Base-by-base conservation (phyloP, 2,797 vertebrate genomes). In the Sebastes minor region DNA sequence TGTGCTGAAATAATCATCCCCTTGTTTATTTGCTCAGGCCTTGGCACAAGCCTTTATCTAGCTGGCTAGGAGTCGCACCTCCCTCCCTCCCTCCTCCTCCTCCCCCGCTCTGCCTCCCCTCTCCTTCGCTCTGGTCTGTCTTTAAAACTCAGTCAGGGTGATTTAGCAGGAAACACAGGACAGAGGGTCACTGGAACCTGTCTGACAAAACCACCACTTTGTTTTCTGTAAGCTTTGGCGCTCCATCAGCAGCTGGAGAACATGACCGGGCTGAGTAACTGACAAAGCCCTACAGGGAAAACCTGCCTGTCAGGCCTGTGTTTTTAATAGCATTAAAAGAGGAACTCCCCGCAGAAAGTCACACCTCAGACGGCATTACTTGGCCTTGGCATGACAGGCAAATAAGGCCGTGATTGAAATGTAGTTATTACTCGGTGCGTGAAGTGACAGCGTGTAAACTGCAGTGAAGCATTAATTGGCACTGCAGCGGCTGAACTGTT, bases 1-100 rank as follows among this genome's bases (percentile, higher is more conserved):
- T 91, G 90, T 87, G 81, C 86, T 87, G 89, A 91, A 93, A 92
- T 93, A 94, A 93, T 94, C 93, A 87, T 88, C 75, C 71, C 76
- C 77, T 86, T 94, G 92, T 95, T 95, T 96, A 92, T 95, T 96
- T 94, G 90, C 83, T 74, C 90, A 88, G 77, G 86, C 87, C 52
- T 46, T 78, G 78, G 92, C 90, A 84, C 88, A 86, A 86, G 91
- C 53, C 91, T 91, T 92, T 92, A 94, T 94, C 87, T 91, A 14
- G 70, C 82, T 28, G 46, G 80, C 76, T 74, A 65, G 75, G 18
- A 55, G 75, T 77, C 32, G 22, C 76, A 70, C 69, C 78, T 83
- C 82, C 83, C 83, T 78, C 74, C 53, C 53, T 22, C 30, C 74
- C 11, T 35, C 11, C 11, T 35, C 0, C 6, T 18, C 42, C 42